These are phyloP conservation scores for Hemithea aestivaria DNA, from an alignment of 2,888 invertebrate genomes.

Conservation along the genomic window DNA sequence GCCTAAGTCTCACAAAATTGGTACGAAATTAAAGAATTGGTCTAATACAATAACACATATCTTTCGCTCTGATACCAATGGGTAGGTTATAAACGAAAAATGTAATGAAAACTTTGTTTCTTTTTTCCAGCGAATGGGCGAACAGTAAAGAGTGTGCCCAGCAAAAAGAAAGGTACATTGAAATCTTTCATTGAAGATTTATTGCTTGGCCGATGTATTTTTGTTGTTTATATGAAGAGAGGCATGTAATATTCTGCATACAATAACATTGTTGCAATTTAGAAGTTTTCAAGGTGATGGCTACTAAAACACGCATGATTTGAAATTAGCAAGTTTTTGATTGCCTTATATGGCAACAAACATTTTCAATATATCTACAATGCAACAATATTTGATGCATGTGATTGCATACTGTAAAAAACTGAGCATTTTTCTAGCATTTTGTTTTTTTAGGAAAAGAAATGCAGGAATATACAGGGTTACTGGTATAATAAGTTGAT, in stretches of 20 bases:
- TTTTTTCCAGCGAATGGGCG: constrained; percentile 58
- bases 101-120: constrained; percentile 23
- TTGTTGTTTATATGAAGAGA: background rate
- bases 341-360: too few relatives aligned
- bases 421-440: too few relatives aligned
- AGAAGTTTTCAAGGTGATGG: background rate
- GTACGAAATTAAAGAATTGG: constrained; percentile 50
- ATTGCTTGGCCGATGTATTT: constrained; percentile 6
- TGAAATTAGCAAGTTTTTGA: too few relatives aligned
- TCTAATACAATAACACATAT: constrained; percentile 36
- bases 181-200: constrained; percentile 5
- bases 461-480: too few relatives aligned
- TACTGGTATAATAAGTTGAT: too few relatives aligned
- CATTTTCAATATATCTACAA: too few relatives aligned
- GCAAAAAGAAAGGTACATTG: constrained; percentile 57
- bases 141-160: constrained; percentile 42
- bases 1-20: constrained; percentile 49
- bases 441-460: too few relatives aligned
- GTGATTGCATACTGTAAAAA: too few relatives aligned
- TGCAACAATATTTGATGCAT: too few relatives aligned
- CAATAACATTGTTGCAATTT: background rate
- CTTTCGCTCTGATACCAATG: constrained; percentile 25
- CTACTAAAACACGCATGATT: background rate
- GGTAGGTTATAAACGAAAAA: constrained; percentile 27
- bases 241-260: background rate